A percentile compares a stretch with the other conserved stretches of the same genome.
These are phyloP conservation scores for Serinus canaria DNA, from an alignment of 2,113 vertebrate genomes.

Conservation along the genomic window DNA sequence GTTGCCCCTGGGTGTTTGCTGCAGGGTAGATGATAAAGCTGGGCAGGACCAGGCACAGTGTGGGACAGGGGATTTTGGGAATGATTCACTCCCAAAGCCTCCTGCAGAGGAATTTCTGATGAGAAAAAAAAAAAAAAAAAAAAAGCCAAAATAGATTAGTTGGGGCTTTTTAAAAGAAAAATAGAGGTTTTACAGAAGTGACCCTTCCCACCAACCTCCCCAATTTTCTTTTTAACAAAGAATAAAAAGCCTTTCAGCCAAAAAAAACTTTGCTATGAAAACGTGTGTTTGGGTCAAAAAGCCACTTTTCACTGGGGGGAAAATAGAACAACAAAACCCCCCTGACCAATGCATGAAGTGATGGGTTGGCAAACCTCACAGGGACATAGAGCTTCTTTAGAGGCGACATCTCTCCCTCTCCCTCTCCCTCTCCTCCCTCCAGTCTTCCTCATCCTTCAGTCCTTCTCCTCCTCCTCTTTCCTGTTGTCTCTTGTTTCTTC, in stretches of 20 bases:
- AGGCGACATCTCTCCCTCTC: not conserved
- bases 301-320: not conserved
- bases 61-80: not conserved
- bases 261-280: not conserved
- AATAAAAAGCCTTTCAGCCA: not conserved
- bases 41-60: not conserved
- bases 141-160: not conserved
- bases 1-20: not conserved
- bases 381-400: not conserved
- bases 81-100: constrained; percentile 3
- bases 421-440: not conserved
- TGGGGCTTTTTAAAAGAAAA: not conserved
- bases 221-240: not conserved
- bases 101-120: not conserved
- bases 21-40: not conserved
- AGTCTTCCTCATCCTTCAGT: not conserved
- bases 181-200: not conserved
- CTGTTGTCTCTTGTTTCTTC: not conserved
- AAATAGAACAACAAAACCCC: not conserved
- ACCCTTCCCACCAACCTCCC: not conserved
- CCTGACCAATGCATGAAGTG: not conserved
- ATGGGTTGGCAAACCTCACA: not conserved
- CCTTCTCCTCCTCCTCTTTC: no score
- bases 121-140: not conserved
- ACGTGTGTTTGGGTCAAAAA: not conserved